A percentile compares a stretch with the other conserved stretches of the same genome.
Conservation (phyloP, 2,888 invertebrate genomes). For the Caenorhabditis becei region DNA sequence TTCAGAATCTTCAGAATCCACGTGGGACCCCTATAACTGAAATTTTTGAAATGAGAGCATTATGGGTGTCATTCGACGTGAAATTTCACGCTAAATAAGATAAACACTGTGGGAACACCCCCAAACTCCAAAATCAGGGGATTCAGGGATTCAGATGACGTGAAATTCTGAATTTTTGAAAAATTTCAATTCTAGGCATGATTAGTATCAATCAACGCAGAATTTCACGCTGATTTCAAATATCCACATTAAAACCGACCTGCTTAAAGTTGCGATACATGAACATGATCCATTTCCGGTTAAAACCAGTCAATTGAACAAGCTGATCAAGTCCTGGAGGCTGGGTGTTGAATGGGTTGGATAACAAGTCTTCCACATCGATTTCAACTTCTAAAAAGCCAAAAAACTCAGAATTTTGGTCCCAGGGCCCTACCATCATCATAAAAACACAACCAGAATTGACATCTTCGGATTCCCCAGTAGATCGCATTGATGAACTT, state of each 20-base stretch:
- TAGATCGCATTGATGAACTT: conserved; percentile 68
- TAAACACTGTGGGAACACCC: background rate
- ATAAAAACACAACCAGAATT: conserved; percentile 77
- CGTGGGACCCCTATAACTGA: conserved; percentile 3
- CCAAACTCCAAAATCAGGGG: background rate
- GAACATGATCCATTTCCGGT: conserved; percentile 78
- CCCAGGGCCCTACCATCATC: conserved; percentile 76
- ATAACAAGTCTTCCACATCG: conserved; percentile 74
- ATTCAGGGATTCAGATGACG: background rate
- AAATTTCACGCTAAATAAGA: too few species aligned
- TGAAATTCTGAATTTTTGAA: background rate
- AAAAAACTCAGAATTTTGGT: background rate
- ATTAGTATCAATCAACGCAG: background rate
- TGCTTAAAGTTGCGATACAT: conserved; percentile 79
- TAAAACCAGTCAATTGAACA: conserved; percentile 72
- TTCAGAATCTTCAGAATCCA: too few species aligned
- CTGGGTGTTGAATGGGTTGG: conserved; percentile 77
- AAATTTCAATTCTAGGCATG: background rate
- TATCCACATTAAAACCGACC: conserved; percentile 48
- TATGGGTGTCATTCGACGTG: too few species aligned
- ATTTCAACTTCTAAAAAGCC: conserved; percentile 73
- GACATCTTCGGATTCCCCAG: conserved; percentile 74
- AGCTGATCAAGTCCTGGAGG: conserved; percentile 75
- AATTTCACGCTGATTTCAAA: background rate
- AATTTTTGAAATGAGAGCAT: background rate